A percentile compares a stretch with the other conserved stretches of the same genome.
Conservation (phyloP, 2,888 invertebrate genomes). For the Sussaba pulchella region DNA sequence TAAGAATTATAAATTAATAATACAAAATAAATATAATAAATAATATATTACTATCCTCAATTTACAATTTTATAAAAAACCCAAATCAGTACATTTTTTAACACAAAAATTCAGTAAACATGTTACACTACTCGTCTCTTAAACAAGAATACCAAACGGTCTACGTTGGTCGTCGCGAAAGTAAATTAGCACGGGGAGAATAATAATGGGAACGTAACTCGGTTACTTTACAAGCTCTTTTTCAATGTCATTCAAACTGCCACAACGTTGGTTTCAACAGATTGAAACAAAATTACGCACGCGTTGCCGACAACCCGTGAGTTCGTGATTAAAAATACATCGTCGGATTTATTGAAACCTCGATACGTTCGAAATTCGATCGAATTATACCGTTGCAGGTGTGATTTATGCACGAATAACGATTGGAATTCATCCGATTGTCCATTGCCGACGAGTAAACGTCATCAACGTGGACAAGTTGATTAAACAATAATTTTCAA, state of each 20-base stretch:
- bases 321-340: neutral
- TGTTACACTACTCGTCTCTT: too few relatives aligned
- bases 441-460: constrained; percentile 27
- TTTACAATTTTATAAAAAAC: too few relatives aligned
- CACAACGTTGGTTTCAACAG: neutral
- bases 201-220: too few relatives aligned
- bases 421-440: constrained; percentile 4
- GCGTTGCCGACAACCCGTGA: neutral
- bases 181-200: too few relatives aligned
- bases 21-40: too few relatives aligned
- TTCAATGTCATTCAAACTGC: neutral
- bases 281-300: neutral
- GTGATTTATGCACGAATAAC: neutral
- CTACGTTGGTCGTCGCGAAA: too few relatives aligned
- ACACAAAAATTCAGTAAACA: too few relatives aligned
- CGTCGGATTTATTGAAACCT: neutral
- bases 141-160: too few relatives aligned
- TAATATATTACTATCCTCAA: too few relatives aligned
- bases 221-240: too few relatives aligned
- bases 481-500: constrained; percentile 40
- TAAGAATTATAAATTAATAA: too few relatives aligned
- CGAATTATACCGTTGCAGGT: neutral
- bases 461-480: constrained; percentile 1
- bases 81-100: too few relatives aligned
- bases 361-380: neutral